Base-by-base conservation (phyloP, 2,113 vertebrate genomes). In the Brachypodius melanocephalos region DNA sequence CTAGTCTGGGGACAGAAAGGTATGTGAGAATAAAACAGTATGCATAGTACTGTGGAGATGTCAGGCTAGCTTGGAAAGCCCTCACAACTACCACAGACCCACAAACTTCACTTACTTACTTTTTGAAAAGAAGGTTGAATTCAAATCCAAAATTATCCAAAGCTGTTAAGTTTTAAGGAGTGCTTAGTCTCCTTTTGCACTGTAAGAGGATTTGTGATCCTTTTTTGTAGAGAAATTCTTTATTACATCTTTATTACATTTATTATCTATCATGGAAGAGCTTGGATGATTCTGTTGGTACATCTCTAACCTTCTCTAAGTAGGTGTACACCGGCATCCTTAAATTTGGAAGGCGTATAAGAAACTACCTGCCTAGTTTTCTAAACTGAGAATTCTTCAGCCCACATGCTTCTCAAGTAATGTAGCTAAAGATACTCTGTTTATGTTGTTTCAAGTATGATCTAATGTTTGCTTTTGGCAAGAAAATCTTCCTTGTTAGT, bases 391-490 rank as follows among this genome's bases (percentile, higher is more conserved):
- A 63, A 11, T 74, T 89, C 75, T 90, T 87, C 77, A 82, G 57
- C 38, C 66, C 32, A 28, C 1, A 0, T 76, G 42, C 9, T 75
- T 77, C 32, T 85, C 48, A 52, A 74, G 40, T 81, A 57, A 34
- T 57, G 17, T 61, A 84, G 54, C 68, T 91, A 57, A 91, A 95
- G 73, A 79, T 87, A 55, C 19, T 82, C 61, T 72, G 79, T 85
- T 95, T 82, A 43, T 74, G 57, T 95, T 85, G 48, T 63, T 85
- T 0, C 51, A 65, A 81, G 51, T 38, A 43, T 84, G 73, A 67
- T 78, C 48, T 77, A 52, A 66, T 90, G 40, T 77, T 92, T 86
- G 63, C 32, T 69, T 93, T 84, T 93, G 67, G 92, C 90, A 88
- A 74, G 72, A 62, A 90, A 36, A 26, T 78, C 42, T 69, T 69